phyloP scores from a whole-genome alignment of 2,888 invertebrate genomes.

The Mechanitis mazaeus region DNA sequence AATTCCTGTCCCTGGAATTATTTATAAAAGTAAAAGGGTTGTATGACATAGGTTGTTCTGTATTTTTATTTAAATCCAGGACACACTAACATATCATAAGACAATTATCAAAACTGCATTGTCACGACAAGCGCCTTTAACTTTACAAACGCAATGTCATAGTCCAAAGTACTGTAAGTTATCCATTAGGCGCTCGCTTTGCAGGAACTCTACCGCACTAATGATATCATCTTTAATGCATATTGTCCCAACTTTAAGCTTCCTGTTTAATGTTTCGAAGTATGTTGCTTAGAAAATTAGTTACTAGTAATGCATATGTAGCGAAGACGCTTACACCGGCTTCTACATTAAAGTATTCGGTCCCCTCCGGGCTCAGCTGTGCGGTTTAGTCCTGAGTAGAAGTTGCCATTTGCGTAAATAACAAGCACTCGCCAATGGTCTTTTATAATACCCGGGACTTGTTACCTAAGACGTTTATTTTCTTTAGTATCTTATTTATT shows the following conservation, averaged over 20 bases:
- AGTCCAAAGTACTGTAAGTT: conserved; percentile 34
- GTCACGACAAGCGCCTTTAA: conserved; percentile 35
- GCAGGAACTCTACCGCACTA: conserved; percentile 31
- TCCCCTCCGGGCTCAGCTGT: conserved; percentile 54
- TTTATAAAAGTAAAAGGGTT: too few relatives aligned
- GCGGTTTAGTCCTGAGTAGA: conserved; percentile 46
- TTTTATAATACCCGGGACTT: conserved; percentile 24
- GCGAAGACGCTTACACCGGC: conserved; percentile 15
- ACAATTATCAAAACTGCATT: neutral
- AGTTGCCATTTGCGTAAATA: conserved; percentile 44
- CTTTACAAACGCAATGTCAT: conserved; percentile 40
- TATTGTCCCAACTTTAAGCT: conserved; percentile 36
- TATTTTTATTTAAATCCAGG: too few relatives aligned
- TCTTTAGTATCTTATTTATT: conserved; percentile 8
- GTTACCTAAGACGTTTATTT: conserved; percentile 23
- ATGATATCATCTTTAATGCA: conserved; percentile 43
- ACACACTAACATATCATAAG: neutral
- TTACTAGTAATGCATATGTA: conserved; percentile 31
- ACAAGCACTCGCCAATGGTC: conserved; percentile 35
- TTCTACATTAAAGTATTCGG: conserved; percentile 42
- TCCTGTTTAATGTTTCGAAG: conserved; percentile 26
- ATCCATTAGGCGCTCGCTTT: conserved; percentile 43
- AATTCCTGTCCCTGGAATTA: too few relatives aligned
- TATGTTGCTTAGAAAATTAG: conserved; percentile 30
- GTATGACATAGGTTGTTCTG: too few relatives aligned